Percentiles rank a stretch among this genome's conserved stretches.
These are phyloP conservation scores for Osmerus mordax DNA, from an alignment of 2,113 vertebrate species.

Conservation along the genomic window DNA sequence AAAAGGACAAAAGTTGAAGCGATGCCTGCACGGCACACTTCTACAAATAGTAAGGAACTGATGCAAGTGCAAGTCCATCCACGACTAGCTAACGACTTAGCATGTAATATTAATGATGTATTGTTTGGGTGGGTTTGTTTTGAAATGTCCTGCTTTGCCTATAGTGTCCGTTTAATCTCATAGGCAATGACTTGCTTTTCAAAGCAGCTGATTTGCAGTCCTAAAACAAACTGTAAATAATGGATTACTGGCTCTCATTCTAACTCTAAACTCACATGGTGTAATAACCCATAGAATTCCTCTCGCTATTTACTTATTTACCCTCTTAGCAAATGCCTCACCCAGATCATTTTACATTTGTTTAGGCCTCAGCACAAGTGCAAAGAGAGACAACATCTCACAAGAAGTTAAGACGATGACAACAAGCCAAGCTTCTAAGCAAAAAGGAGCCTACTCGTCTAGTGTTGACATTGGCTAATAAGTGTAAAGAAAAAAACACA, in stretches of 20 bases:
- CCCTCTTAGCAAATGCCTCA: constrained; percentile 55
- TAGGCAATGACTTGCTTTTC: constrained; percentile 73
- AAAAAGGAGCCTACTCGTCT: constrained; percentile 41
- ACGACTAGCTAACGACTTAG: constrained; percentile 22
- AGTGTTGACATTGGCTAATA: constrained; percentile 53
- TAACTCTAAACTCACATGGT: constrained; percentile 73
- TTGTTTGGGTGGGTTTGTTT: constrained; percentile 50
- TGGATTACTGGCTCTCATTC: constrained; percentile 74
- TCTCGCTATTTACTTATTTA: constrained; percentile 64
- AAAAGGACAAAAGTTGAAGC: no score
- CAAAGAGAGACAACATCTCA: constrained; percentile 54
- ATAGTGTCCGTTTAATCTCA: constrained; percentile 69
- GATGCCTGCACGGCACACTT: not conserved
- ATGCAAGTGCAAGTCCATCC: constrained; percentile 24
- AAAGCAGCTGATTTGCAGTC: constrained; percentile 69
- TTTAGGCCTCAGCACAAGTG: constrained; percentile 61
- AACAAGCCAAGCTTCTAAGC: constrained; percentile 47
- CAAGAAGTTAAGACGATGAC: constrained; percentile 60
- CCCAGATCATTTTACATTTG: constrained; percentile 59
- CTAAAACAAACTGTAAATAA: constrained; percentile 81
- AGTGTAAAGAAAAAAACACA: constrained; percentile 36
- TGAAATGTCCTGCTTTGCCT: constrained; percentile 60
- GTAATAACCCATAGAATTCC: constrained; percentile 79
- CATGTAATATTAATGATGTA: constrained; percentile 70
- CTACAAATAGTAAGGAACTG: not conserved